These are phyloP conservation scores for Agrochola macilenta DNA, from an alignment of 2,888 invertebrate species.

Conservation along the genomic window DNA sequence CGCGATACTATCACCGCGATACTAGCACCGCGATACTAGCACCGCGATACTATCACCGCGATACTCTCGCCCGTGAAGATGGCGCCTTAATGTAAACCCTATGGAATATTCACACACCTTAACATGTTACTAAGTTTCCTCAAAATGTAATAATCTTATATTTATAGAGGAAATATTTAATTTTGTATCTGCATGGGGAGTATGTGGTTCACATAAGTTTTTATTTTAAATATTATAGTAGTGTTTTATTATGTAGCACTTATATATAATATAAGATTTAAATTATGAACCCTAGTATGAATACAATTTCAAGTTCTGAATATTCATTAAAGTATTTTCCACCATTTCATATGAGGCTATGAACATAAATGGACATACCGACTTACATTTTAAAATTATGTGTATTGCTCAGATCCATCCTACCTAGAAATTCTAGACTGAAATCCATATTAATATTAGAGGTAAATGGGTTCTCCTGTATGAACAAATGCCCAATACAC, in stretches of 20 bases:
- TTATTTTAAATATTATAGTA: slow-evolving; percentile 13
- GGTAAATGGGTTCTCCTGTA: neutral
- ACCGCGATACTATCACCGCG: too few species aligned
- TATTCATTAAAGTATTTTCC: neutral
- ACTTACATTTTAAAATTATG: neutral
- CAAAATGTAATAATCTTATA: slow-evolving; percentile 44
- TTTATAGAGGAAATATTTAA: slow-evolving; percentile 7
- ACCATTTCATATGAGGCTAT: neutral
- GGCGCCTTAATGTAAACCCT: neutral
- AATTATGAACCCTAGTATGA: neutral
- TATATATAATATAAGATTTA: neutral
- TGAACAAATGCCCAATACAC: neutral
- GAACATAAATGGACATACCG: too few species aligned
- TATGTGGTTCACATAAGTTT: slow-evolving; percentile 53
- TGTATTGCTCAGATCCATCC: neutral
- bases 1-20: too few species aligned
- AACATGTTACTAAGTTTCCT: slow-evolving; percentile 43
- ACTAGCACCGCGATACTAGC: too few species aligned
- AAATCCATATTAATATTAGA: neutral
- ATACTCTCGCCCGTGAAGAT: too few species aligned
- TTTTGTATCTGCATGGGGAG: slow-evolving; percentile 60
- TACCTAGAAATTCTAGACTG: neutral
- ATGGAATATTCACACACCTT: slow-evolving; percentile 6
- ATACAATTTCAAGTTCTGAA: neutral
- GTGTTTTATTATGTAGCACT: slow-evolving; percentile 6